phyloP scores from a whole-genome alignment of 2,888 invertebrate genomes.

The Lithosia quadra region DNA sequence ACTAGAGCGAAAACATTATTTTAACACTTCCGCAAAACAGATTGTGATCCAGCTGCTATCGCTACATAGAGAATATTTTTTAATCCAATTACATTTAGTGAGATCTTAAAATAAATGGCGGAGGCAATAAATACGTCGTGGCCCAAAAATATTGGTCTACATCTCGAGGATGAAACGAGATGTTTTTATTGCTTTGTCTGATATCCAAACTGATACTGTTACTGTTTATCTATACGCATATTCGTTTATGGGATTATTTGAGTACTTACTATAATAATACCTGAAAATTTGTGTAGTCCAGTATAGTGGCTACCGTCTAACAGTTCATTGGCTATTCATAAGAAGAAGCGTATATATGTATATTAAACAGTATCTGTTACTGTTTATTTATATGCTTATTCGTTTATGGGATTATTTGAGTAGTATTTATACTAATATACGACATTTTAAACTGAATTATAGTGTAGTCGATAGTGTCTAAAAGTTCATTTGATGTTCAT shows the following conservation, averaged over 20 bases:
- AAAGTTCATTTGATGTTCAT: too few species aligned
- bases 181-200: constrained; percentile 49
- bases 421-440: too few species aligned
- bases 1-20: constrained; percentile 3
- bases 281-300: too few species aligned
- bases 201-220: constrained; percentile 24
- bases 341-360: too few species aligned
- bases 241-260: constrained; percentile 14
- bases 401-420: constrained; percentile 13
- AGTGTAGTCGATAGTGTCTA: too few species aligned
- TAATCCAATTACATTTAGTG: constrained; percentile 54
- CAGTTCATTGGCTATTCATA: too few species aligned
- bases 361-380: too few species aligned
- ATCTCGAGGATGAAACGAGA: constrained; percentile 50
- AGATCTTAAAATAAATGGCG: constrained; percentile 59
- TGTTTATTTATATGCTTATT: constrained; percentile 15
- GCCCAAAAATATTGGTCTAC: constrained; percentile 51
- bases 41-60: background rate
- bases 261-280: too few species aligned
- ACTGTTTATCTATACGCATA: constrained; percentile 14
- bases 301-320: too few species aligned
- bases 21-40: constrained; percentile 3
- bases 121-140: constrained; percentile 59
- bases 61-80: constrained; percentile 40
- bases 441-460: too few species aligned